These are phyloP conservation scores for Synergus japonicus DNA, from an alignment of 2,888 invertebrate species.

Conservation along the genomic window DNA sequence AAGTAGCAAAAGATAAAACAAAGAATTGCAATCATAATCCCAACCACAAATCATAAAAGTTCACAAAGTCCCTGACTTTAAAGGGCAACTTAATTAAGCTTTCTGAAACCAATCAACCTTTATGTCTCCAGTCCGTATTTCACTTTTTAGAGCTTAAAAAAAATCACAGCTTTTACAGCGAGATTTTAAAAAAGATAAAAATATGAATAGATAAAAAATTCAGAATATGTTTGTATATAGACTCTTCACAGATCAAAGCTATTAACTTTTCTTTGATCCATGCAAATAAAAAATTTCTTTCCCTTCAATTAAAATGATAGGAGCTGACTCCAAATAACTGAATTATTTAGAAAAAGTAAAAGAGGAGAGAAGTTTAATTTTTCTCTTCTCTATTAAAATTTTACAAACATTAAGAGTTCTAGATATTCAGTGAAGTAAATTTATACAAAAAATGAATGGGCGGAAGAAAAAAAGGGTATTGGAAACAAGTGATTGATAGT, in stretches of 20 bases:
- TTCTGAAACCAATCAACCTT: constrained; percentile 34
- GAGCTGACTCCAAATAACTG: background rate
- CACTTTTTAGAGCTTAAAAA: background rate
- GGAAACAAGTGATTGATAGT: background rate
- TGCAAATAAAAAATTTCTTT: background rate
- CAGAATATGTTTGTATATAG: background rate
- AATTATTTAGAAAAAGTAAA: background rate
- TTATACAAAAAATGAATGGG: background rate
- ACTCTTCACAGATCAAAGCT: background rate
- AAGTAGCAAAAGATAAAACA: background rate
- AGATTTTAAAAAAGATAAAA: background rate
- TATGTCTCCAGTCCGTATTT: constrained; percentile 18
- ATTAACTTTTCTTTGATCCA: background rate
- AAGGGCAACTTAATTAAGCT: constrained; percentile 24
- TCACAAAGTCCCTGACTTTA: background rate
- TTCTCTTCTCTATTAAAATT: background rate
- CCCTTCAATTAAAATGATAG: background rate
- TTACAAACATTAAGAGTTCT: background rate
- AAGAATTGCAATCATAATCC: constrained; percentile 5
- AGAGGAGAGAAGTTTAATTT: background rate
- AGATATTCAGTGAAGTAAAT: background rate
- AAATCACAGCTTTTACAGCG: background rate
- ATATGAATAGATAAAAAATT: background rate
- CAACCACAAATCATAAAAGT: constrained; percentile 20
- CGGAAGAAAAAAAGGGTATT: background rate